Conservation (phyloP, 2,888 invertebrate genomes). For the Andrena minutula region DNA sequence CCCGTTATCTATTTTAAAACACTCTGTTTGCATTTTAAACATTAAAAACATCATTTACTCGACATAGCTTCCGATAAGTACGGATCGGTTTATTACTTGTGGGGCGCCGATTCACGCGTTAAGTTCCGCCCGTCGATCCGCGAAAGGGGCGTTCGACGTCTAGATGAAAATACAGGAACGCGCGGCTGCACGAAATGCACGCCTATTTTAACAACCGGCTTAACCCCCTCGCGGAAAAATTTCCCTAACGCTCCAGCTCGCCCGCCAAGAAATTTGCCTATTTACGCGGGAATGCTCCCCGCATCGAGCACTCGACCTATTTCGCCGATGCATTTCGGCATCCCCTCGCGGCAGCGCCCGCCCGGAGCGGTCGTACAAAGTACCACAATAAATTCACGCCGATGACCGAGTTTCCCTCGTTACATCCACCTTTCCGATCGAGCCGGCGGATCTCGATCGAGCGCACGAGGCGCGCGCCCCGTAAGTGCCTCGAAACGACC, state of each 20-base stretch:
- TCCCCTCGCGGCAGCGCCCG: slow-evolving; percentile 31
- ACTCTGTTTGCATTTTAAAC: too few relatives aligned
- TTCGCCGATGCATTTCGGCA: slow-evolving; percentile 28
- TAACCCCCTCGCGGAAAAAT: slow-evolving; percentile 13
- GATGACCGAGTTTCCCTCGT: slow-evolving; percentile 48
- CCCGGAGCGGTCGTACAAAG: slow-evolving; percentile 26
- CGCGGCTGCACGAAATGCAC: neutral
- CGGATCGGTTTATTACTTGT: slow-evolving; percentile 9
- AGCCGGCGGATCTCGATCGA: slow-evolving; percentile 39
- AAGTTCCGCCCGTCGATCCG: slow-evolving; percentile 2
- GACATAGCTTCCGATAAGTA: neutral
- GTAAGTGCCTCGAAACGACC: slow-evolving; percentile 45
- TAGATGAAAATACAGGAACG: neutral
- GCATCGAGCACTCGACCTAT: slow-evolving; percentile 46
- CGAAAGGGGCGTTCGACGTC: neutral
- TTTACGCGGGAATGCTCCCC: slow-evolving; percentile 35
- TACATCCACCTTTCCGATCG: slow-evolving; percentile 40
- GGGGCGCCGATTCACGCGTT: neutral
- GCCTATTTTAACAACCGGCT: slow-evolving; percentile 6
- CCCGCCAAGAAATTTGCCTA: slow-evolving; percentile 40
- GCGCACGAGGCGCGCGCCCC: neutral
- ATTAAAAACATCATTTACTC: too few relatives aligned
- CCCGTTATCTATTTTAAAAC: too few relatives aligned
- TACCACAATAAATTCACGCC: slow-evolving; percentile 54
- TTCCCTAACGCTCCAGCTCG: slow-evolving; percentile 13